Conservation (phyloP, 2,888 invertebrate genomes). For the Arge pagana region DNA sequence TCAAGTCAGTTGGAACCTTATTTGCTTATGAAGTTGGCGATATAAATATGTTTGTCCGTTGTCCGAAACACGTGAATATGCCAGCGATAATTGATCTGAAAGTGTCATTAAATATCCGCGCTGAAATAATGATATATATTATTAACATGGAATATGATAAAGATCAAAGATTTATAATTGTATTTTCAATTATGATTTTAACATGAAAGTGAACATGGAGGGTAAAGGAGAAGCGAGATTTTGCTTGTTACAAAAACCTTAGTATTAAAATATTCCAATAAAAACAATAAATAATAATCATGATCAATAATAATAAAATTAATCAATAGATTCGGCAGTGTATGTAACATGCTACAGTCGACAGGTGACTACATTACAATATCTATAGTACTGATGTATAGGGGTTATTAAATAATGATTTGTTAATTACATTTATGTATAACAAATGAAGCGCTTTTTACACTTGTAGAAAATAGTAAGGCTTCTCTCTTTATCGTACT, state of each 20-base stretch:
- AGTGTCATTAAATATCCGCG: background rate
- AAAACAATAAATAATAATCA: constrained; percentile 57
- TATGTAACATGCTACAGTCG: constrained; percentile 52
- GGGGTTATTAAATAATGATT: constrained; percentile 49
- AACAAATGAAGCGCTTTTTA: constrained; percentile 38
- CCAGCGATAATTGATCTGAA: no score
- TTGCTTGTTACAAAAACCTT: constrained; percentile 55
- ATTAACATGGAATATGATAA: background rate
- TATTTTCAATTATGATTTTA: background rate
- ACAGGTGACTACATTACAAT: constrained; percentile 50
- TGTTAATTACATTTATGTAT: constrained; percentile 45
- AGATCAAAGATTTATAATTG: constrained; percentile 1
- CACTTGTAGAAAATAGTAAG: constrained; percentile 30
- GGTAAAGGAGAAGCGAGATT: background rate
- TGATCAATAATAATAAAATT: constrained; percentile 54
- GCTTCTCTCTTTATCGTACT: constrained; percentile 12
- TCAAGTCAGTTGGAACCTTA: no score
- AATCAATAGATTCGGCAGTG: constrained; percentile 57
- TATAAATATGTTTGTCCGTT: no score
- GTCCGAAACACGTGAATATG: no score
- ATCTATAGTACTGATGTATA: constrained; percentile 43
- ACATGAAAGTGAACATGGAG: background rate
- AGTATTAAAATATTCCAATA: constrained; percentile 59
- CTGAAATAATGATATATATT: background rate
- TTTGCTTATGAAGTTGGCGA: no score